Evolutionary conservation across 2,797 vertebrate genomes (phyloP), one percentile per base, ranked within the genome.

Genomic region (Cyclura pinguis): DNA sequence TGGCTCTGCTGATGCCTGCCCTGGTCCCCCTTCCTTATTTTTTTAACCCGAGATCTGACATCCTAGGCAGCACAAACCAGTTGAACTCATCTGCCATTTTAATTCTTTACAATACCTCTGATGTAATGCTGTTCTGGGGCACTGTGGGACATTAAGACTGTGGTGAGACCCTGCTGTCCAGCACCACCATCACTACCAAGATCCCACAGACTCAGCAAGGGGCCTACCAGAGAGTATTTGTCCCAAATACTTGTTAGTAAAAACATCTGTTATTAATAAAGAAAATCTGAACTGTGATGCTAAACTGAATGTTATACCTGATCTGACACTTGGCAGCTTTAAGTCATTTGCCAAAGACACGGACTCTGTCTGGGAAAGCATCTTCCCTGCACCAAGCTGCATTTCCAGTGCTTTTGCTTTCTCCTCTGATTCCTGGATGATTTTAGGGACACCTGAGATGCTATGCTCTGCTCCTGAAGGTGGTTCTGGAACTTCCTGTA

Each of bases 321-420:
- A 93, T 84, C 84, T 89, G 90, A 91, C 35, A 83, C 7, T 76
- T 77, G 77, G 90, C 89, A 84, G 55, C 29, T 94, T 93, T 64
- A 81, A 73, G 90, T 96, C 93, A 95, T 91, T 85, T 95, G 95
- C 76, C 47, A 92, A 96, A 96, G 93, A 91, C 88, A 93, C 80
- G 76, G 93, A 72, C 22, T 94, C 89, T 90, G 90, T 88, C 59
- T 38, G 89, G 72, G 76, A 38, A 2, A 87, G 77, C 42, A 85
- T 47, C 85, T 93, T 89, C 85, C 72, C 52, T 74, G 89, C 69
- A 88, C 88, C 76, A 90, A 84, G 89, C 81, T 95, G 92, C 91
- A 74, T 83, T 92, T 94, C 90, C 82, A 88, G 27, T 3, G 73
- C 89, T 89, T 16, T 87, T 59, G 91, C 89, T 57, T 94, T 89